Evolutionary conservation across 2,797 vertebrate species (phyloP), one percentile per base, ranked within the genome.

Genomic region (Acanthopagrus latus): DNA sequence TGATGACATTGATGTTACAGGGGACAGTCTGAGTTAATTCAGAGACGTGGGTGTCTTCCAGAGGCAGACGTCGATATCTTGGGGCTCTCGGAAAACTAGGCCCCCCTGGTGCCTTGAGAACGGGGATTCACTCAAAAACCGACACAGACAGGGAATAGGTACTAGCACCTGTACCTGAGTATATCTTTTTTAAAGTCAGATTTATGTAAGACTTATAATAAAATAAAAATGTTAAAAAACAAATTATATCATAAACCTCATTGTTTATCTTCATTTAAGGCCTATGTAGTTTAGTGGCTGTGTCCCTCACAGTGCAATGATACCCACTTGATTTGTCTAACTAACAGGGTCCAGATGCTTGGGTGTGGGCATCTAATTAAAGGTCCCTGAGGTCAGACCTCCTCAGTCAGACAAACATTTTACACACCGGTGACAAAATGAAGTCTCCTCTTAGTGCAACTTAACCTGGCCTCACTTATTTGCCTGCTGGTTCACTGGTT

Each of bases 331-430:
- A 54, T 59, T 29, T n/a, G 1, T 1, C 21, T 29, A 20, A 59
- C 23, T 20, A 12, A 48, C 56, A 47, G 60, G 20, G 9, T 57
- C 56, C 57, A 66, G 65, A 21, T 48, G 58, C 12, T 64, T 74
- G 23, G n/a, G 58, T 51, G 50, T 44, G 10, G 16, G 1, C 2
- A 0, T 80, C 23, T 87, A 79, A 84, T 84, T 75, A 73, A 82
- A 84, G 75, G 73, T 70, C 50, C 2, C 7, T 5, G 10, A 56
- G 66, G 80, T 80, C 74, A 81, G 67, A 58, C 59, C 57, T 59
- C 71, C 57, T 59, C 71, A 56, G 63, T 72, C 60, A 65, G 50
- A 81, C 14, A 11, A 71, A 85, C 83, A 87, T 89, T 92, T 93
- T 41, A 85, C 92, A 87, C 21, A 47, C 12, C 12, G 10, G n/a